Evolutionary conservation across 2,113 vertebrate genomes (phyloP), one percentile per base, ranked within the genome.

Genomic region (Embiotoca jacksoni): DNA sequence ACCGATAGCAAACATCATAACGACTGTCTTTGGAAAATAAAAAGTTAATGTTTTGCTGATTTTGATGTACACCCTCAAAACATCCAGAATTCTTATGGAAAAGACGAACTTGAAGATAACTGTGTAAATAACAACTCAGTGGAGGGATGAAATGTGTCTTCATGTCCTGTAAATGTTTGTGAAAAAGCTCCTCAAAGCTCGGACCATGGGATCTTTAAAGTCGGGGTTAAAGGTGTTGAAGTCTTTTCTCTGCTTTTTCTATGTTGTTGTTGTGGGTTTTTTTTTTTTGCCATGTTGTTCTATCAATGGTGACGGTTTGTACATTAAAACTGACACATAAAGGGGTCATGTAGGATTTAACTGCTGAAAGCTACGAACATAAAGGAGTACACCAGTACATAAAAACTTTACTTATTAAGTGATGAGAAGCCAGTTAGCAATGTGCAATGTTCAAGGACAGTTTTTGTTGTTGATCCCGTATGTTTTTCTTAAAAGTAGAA

Each of bases 61-160:
- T 41, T 73, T 6, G n/a, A 68, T 35, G 35, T 37, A 60, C 35
- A 58, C 30, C 31, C 32, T 36, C 2, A 10, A 23, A 33, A 57
- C 7, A 33, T 50, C 47, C 16, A 23, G 23, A 23, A 15, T 52
- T 36, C 8, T n/a, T 11, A 31, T 8, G 35, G 10, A 41, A 52
- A 30, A 16, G 10, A 4, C 4, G 7, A 32, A 37, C 3, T 9
- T 71, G 2, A 54, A 53, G 47, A 39, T 35, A n/a, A 59, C 5
- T 1, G 9, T 32, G 16, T 10, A 44, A 67, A 52, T 11, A 64
- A 53, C 41, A 72, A 15, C 49, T 33, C 35, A 84, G 82, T 88
- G 87, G 68, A 52, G 68, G 82, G 39, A 37, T 44, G 35, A 14
- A 5, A 16, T 63, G 49, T 30, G 31, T 39, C 66, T 30, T 1